These are phyloP conservation scores for Diachasma alloeum DNA, from an alignment of 1,140 invertebrate species.

Conservation along the genomic window DNA sequence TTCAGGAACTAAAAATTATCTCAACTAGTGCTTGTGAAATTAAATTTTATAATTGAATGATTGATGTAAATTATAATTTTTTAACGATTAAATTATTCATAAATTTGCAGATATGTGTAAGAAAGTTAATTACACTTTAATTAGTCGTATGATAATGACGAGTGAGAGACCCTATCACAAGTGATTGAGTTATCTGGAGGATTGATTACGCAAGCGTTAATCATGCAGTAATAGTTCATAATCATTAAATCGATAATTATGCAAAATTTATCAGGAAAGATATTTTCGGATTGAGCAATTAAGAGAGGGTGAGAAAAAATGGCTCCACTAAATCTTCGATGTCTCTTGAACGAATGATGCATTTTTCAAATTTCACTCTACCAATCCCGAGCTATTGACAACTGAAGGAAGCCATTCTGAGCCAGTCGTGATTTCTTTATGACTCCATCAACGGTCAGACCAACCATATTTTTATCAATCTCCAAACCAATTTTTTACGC, in stretches of 20 bases:
- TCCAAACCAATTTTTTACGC: not conserved
- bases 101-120: not conserved
- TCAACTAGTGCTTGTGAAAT: not conserved
- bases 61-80: not conserved
- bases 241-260: not conserved
- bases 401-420: not conserved
- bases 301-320: too few relatives aligned
- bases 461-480: not conserved
- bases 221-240: not conserved
- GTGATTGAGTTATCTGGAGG: not conserved
- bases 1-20: not conserved
- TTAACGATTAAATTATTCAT: not conserved
- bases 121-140: not conserved
- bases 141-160: not conserved
- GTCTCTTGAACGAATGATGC: too few relatives aligned
- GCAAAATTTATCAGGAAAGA: not conserved
- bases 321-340: too few relatives aligned
- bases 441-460: not conserved
- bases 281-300: too few relatives aligned
- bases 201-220: not conserved
- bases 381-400: not conserved
- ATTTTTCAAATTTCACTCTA: too few relatives aligned
- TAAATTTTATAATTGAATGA: not conserved
- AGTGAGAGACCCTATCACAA: not conserved
- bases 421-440: not conserved